Evolutionary conservation across 1,140 invertebrate genomes (phyloP), one percentile per base, ranked within the genome.

Genomic region (Drosophila sproati): DNA sequence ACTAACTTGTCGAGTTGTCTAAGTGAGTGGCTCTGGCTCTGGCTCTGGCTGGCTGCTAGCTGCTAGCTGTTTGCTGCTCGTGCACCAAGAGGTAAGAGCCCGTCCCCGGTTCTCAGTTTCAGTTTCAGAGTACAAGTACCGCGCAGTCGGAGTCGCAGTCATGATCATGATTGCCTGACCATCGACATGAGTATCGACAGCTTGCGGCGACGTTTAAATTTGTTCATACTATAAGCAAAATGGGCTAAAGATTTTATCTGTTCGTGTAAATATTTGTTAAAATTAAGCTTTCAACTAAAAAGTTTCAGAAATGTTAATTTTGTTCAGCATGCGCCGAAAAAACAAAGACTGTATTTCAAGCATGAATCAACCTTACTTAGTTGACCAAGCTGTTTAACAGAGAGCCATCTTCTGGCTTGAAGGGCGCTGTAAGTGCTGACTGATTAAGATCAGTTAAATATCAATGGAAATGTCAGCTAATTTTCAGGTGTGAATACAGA

Each of bases 231-330:
- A 80, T 80, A 82, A 83, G 80, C 82, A 80, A 87, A 87, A 88
- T 87, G 77, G 79, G 73, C 62, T 54, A 50, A 78, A 82, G 82
- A 87, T 87, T 87, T 73, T 87, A 87, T 88, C 83, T 82, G 76
- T 61, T 74, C 80, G 83, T 82, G 79, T 88, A 87, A 82, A 87
- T 87, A 87, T 87, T 87, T 87, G 82, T 83, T 88, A 72, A 87
- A 87, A 88, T 87, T 82, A 87, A 82, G 82, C 79, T 87, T 87
- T 87, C 82, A 88, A 77, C 79, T 88, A 59, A 82, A 87, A 76
- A 87, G 62, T 76, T 54, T 86, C 70, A 71, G 75, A 83, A 78
- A 77, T 77, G 39, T 61, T 69, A 62, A 62, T 43, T 60, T 67
- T n/a, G 52, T 20, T 51, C 20, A 43, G 45, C 35, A 43, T 39